A percentile compares a stretch with the other conserved stretches of the same genome.
Evolutionary conservation across 2,113 vertebrate genomes (phyloP).

Genomic region (Megaceryle maxima): DNA sequence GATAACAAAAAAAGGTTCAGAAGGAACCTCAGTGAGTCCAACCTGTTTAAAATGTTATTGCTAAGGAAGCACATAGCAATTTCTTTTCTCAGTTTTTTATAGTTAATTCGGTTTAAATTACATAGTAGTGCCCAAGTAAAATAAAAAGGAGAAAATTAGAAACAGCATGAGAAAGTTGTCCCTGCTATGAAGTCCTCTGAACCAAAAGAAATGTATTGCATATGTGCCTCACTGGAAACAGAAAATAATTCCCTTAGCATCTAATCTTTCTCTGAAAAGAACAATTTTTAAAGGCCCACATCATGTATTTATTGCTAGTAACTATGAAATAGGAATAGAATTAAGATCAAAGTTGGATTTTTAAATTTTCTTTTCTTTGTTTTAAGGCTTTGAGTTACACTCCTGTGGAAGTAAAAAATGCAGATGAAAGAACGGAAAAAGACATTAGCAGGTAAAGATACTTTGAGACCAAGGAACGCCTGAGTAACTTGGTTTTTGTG

Average conservation of each 20-base stretch:
- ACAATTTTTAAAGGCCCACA: not conserved
- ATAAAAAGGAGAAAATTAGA: not conserved
- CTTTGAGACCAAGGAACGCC: not conserved
- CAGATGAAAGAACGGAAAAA: slow-evolving; percentile 85
- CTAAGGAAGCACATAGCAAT: not conserved
- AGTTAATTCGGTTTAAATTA: not conserved
- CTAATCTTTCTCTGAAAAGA: not conserved
- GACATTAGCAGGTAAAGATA: slow-evolving; percentile 87
- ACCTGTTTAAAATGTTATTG: not conserved
- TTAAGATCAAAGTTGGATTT: not conserved
- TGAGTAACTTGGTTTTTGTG: not conserved
- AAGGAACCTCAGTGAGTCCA: not conserved
- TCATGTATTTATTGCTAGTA: not conserved
- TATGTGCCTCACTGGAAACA: not conserved
- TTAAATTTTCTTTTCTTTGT: not conserved
- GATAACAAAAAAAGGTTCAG: not conserved
- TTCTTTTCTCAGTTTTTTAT: not conserved
- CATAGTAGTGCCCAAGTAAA: not conserved
- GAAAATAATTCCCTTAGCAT: not conserved
- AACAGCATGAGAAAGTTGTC: not conserved
- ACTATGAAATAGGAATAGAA: not conserved
- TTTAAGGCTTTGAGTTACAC: slow-evolving; percentile 91
- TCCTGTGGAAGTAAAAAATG: slow-evolving; percentile 84
- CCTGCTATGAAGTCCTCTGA: not conserved
- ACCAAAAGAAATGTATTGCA: not conserved